phyloP scores from a whole-genome alignment of 1,140 invertebrate species.

The Pseudachorutes palmiensis region DNA sequence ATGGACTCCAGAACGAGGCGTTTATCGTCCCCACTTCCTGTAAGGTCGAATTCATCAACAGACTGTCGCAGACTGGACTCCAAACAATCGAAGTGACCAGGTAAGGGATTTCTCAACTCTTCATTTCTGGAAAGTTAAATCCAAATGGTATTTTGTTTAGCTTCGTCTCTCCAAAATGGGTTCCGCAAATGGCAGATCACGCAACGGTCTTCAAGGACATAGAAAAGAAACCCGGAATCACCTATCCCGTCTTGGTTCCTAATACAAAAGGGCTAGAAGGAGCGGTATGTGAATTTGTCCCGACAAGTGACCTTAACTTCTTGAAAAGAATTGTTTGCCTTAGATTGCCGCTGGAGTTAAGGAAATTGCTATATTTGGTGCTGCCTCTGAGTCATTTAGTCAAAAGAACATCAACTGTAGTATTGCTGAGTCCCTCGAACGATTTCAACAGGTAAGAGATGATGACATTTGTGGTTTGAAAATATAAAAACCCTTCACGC shows the following conservation, averaged over 20 bases:
- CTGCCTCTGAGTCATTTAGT: conserved; percentile 88
- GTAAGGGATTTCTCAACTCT: no score
- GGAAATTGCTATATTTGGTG: conserved; percentile 90
- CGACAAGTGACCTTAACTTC: no score
- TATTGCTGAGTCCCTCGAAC: conserved; percentile 69
- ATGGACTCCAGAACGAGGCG: conserved; percentile 94
- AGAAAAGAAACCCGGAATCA: conserved; percentile 56
- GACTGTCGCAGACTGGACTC: conserved; percentile 73
- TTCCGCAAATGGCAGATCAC: conserved; percentile 92
- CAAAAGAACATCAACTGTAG: conserved; percentile 92
- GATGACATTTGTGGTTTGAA: no score
- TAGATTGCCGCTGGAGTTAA: conserved; percentile 63
- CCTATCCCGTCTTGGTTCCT: conserved; percentile 89
- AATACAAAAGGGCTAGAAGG: conserved; percentile 82
- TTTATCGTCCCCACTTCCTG: conserved; percentile 66
- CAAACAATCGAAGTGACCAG: conserved; percentile 83
- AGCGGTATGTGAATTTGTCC: conserved; percentile 57
- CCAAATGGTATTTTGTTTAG: no score
- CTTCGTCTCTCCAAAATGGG: conserved; percentile 97
- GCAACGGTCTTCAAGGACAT: conserved; percentile 66
- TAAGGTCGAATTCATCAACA: conserved; percentile 88
- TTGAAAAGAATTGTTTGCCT: conserved; percentile 43
- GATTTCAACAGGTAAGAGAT: conserved; percentile 58
- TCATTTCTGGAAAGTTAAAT: no score
- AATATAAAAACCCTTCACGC: no score